A percentile compares a stretch with the other conserved stretches of the same genome.
phyloP scores from a whole-genome alignment of 2,797 vertebrate species.

The Poecilia picta region DNA sequence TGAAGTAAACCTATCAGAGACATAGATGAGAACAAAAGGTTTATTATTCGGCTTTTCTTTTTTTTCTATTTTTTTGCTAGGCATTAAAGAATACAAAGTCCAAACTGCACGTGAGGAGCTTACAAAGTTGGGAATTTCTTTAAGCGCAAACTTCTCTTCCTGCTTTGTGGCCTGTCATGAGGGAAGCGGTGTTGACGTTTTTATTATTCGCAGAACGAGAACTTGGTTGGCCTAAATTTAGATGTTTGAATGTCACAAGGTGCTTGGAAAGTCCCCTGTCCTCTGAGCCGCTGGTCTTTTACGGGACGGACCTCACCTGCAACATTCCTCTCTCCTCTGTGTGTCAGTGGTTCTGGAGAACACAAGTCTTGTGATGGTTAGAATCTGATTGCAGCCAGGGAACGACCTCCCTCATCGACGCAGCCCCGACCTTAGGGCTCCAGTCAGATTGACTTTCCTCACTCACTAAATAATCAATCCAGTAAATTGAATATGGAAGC shows the following conservation, averaged over 20 bases:
- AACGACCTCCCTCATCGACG: not conserved
- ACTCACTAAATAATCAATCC: not conserved
- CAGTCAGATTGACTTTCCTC: not conserved
- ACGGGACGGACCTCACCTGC: not conserved
- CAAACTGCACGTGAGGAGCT: not conserved
- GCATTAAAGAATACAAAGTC: not conserved
- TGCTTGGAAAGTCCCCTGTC: not conserved
- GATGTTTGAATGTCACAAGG: not conserved
- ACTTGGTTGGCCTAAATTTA: conserved; percentile 1
- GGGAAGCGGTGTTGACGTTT: not conserved
- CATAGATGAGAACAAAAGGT: not conserved
- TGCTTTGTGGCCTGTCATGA: not conserved
- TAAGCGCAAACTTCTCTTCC: not conserved
- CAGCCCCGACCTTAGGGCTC: not conserved
- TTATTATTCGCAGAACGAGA: not conserved
- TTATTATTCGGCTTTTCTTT: not conserved
- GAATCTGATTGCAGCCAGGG: not conserved
- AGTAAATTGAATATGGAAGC: not conserved
- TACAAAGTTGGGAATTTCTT: not conserved
- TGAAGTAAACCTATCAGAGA: not conserved
- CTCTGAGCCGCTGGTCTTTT: not conserved
- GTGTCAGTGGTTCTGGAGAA: not conserved
- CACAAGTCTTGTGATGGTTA: not conserved
- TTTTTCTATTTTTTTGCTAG: not conserved
- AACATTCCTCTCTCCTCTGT: not conserved